Evolutionary conservation across 2,113 vertebrate genomes (phyloP).

Genomic region (Erythrocebus patas): DNA sequence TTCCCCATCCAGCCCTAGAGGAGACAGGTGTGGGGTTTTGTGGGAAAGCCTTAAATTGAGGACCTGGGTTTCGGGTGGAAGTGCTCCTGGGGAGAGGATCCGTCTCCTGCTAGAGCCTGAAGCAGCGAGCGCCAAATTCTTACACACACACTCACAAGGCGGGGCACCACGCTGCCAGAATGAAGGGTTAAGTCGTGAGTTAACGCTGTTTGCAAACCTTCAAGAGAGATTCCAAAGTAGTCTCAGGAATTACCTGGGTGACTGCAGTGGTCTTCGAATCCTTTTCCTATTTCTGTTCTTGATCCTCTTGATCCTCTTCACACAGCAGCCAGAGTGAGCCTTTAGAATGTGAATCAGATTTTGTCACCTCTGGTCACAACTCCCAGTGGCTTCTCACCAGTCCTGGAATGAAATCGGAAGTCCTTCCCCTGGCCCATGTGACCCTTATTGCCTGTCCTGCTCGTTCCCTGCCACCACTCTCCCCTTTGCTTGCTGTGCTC

Average conservation of each 20-base stretch:
- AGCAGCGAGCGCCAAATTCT: background rate
- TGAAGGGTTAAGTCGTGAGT: background rate
- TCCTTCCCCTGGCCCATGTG: background rate
- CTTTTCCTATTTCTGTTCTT: background rate
- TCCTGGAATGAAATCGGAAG: background rate
- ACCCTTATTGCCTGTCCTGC: background rate
- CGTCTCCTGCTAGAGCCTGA: background rate
- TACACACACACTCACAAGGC: background rate
- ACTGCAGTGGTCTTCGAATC: background rate
- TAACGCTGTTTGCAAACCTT: background rate
- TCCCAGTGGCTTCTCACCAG: background rate
- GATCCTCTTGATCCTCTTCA: background rate
- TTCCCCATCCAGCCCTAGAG: background rate
- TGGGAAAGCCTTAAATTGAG: background rate
- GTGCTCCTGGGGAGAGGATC: background rate
- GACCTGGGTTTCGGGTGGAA: background rate
- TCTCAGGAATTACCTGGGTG: background rate
- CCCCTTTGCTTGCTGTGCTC: background rate
- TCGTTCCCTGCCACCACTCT: background rate
- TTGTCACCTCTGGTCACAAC: background rate
- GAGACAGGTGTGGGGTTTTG: background rate
- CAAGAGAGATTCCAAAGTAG: background rate
- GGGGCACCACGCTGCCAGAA: background rate
- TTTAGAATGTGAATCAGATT: background rate
- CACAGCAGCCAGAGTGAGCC: background rate